Conservation (phyloP, 2,888 invertebrate genomes). For the Microplitis deprimator region DNA sequence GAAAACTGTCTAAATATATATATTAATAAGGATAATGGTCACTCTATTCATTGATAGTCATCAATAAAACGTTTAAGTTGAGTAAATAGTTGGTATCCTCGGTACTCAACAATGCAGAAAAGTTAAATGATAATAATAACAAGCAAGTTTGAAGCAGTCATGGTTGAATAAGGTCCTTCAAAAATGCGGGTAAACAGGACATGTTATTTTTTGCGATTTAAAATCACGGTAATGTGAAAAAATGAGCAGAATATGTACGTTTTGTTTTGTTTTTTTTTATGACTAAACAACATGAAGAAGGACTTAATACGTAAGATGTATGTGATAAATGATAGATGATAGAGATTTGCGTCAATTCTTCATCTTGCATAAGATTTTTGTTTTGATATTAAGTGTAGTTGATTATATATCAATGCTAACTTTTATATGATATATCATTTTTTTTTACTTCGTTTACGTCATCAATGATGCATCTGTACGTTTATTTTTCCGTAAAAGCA, state of each 20-base stretch:
- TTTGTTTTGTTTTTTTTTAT: neutral
- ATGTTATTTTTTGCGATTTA: constrained; percentile 49
- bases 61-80: neutral
- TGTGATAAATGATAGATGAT: neutral
- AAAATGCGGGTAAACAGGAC: constrained; percentile 68
- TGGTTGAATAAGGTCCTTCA: constrained; percentile 68
- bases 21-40: neutral
- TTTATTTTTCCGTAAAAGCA: neutral
- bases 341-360: neutral
- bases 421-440: neutral
- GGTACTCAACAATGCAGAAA: no score
- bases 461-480: neutral
- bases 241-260: neutral
- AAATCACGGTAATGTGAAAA: neutral
- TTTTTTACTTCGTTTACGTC: neutral
- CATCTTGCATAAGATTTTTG: neutral
- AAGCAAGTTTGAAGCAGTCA: constrained; percentile 57
- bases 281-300: neutral
- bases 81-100: neutral
- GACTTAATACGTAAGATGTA: neutral
- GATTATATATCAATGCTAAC: neutral
- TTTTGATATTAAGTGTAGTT: neutral
- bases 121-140: neutral
- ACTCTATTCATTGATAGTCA: neutral
- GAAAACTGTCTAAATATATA: neutral